Evolutionary conservation across 2,797 vertebrate genomes (phyloP), one percentile per base, ranked within the genome.

Genomic region (Bradypodion ventrale): DNA sequence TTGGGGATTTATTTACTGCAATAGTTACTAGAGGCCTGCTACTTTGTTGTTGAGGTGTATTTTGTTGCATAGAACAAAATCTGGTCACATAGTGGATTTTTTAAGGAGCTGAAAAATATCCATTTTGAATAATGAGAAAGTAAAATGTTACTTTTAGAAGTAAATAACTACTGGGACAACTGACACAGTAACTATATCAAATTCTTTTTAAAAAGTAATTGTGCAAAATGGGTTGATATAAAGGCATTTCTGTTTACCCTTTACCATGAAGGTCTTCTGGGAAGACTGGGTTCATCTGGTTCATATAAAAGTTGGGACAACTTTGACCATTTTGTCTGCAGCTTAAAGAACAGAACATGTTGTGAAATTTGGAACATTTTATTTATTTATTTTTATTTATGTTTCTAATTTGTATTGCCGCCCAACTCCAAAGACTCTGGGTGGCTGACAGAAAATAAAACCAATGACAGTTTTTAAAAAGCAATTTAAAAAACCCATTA

Each of bases 251-350:
- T 37, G 46, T 87, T 90, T 75, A 83, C 86, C 88, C 83, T 82
- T 85, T 56, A 76, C 25, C 78, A 70, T 62, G 84, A 86, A 89
- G 80, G 90, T 84, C 82, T 76, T 86, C 90, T 59, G 19, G 56
- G 83, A 86, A 77, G 85, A 92, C 92, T 83, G 80, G 89, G 89
- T 89, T 94, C 91, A 93, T 95, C 91, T 94, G 92, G 94, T 94
- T 95, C 91, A 88, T 93, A 93, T 93, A 90, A 94, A 92, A 87
- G 84, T 86, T 87, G 85, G 88, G 85, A 91, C 83, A 88, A 90
- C 90, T 94, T 93, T 88, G 92, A 86, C 92, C 90, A 92, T 92
- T 94, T n/a, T 94, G 92, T 93, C 93, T 93, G 93, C 93, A 94
- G 87, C 91, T 93, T 91, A 91, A 94, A 91, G 94, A 94, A 94